These are phyloP conservation scores for Simalia tracyae DNA, from an alignment of 2,797 vertebrate genomes.

Conservation along the genomic window DNA sequence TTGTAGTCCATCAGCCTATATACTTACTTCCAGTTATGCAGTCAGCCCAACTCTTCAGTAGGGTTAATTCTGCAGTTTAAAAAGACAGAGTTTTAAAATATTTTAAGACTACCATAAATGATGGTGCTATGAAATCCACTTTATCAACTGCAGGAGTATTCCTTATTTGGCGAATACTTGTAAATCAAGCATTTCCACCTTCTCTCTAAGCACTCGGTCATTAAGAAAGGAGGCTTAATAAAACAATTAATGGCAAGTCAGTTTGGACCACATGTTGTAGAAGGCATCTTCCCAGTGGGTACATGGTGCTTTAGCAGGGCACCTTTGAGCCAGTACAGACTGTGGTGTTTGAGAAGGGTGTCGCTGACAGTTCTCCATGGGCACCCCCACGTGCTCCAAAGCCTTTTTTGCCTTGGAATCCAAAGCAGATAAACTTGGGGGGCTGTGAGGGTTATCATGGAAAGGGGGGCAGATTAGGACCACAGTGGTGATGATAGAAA, in stretches of 20 bases:
- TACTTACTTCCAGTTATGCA: not conserved
- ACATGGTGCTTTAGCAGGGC: too few species aligned
- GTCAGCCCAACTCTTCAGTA: not conserved
- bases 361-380: not conserved
- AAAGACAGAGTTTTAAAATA: not conserved
- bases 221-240: not conserved
- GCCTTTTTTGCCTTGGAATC: not conserved
- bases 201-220: not conserved
- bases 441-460: not conserved
- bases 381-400: not conserved
- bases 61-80: not conserved
- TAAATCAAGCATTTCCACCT: not conserved
- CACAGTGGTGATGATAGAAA: not conserved
- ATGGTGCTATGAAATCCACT: too few species aligned
- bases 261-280: not conserved
- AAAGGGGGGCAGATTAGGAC: not conserved
- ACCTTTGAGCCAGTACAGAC: too few species aligned
- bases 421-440: not conserved
- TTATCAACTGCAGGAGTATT: not conserved
- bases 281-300: not conserved
- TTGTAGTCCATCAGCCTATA: not conserved
- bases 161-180: not conserved
- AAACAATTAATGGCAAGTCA: not conserved
- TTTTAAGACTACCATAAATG: not conserved
- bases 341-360: too few species aligned